Evolutionary conservation across 2,113 vertebrate genomes (phyloP).

Genomic region (Malurus elegans): DNA sequence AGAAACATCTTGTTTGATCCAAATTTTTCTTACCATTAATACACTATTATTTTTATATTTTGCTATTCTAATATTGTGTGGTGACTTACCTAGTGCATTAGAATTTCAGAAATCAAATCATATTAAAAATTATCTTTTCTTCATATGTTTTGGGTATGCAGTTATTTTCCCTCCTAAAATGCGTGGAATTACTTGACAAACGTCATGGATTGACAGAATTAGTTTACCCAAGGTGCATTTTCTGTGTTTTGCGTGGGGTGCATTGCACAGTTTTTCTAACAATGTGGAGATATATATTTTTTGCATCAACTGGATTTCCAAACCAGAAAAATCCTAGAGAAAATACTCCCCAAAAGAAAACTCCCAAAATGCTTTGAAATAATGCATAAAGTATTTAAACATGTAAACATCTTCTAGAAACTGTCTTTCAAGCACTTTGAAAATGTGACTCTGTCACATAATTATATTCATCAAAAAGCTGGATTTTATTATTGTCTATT

Average conservation of each 20-base stretch:
- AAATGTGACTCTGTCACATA: neutral
- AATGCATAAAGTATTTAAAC: neutral
- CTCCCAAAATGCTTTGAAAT: neutral
- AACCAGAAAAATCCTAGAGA: neutral
- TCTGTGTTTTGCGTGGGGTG: neutral
- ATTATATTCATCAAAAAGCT: neutral
- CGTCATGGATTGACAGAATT: neutral
- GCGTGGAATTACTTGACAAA: neutral
- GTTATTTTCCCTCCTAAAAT: neutral
- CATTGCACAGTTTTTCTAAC: neutral
- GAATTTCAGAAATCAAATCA: neutral
- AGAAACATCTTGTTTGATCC: neutral
- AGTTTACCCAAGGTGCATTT: neutral
- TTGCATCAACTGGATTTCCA: neutral
- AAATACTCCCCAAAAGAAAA: neutral
- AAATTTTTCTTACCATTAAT: neutral
- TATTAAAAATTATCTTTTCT: neutral
- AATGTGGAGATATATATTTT: neutral
- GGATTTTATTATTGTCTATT: neutral
- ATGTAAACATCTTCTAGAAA: neutral
- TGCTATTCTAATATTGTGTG: rapidly evolving
- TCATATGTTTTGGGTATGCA: neutral
- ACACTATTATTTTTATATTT: neutral
- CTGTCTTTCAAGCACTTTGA: neutral
- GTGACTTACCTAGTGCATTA: neutral